These are phyloP conservation scores for Montifringilla adamsi DNA, from an alignment of 2,113 vertebrate species.

Conservation along the genomic window DNA sequence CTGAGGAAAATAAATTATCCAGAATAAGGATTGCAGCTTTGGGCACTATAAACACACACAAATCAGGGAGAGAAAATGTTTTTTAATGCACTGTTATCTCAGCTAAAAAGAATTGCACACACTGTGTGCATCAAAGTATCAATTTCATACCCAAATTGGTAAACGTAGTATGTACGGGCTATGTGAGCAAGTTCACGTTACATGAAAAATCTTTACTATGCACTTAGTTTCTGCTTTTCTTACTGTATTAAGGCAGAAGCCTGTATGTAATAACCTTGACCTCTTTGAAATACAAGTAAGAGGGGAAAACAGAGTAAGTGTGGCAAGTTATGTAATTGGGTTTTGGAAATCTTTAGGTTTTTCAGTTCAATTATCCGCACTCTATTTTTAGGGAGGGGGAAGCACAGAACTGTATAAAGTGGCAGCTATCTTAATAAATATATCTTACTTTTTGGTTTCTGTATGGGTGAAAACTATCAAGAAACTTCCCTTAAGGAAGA, in stretches of 20 bases:
- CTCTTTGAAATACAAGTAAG: not conserved
- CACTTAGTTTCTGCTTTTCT: not conserved
- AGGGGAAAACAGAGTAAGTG: not conserved
- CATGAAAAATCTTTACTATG: not conserved
- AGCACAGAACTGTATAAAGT: not conserved
- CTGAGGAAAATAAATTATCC: not conserved
- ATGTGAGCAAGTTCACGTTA: not conserved
- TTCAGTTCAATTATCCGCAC: not conserved
- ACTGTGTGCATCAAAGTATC: not conserved
- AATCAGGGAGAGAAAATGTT: not conserved
- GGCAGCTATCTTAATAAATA: not conserved
- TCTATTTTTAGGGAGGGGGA: not conserved
- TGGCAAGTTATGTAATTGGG: not conserved
- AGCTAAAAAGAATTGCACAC: not conserved
- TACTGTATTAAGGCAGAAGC: not conserved
- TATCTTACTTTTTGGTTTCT: not conserved
- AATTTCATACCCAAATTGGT: not conserved
- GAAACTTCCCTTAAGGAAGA: not conserved
- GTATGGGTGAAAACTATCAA: not conserved
- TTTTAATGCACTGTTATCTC: not conserved
- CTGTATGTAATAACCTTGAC: conserved; percentile 37
- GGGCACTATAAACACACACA: not conserved
- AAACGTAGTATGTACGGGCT: not conserved
- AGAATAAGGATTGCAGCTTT: not conserved
- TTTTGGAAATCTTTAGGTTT: conserved; percentile 19